Evolutionary conservation across 2,113 vertebrate species (phyloP).

Genomic region (Cavia aperea): DNA sequence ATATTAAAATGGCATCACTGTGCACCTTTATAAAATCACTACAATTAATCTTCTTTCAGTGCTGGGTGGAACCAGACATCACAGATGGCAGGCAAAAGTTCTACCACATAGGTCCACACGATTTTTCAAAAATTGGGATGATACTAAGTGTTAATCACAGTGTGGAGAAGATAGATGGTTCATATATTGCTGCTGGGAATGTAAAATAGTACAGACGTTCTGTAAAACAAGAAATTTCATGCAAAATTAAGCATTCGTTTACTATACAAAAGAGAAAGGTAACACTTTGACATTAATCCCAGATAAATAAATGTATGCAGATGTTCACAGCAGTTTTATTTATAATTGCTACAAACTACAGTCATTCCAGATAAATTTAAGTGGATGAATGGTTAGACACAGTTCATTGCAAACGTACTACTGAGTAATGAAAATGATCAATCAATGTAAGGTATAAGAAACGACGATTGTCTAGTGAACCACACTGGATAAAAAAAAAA

Average conservation of each 20-base stretch:
- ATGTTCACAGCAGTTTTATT: neutral
- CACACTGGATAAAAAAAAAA: neutral
- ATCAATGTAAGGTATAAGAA: neutral
- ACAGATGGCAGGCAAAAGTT: neutral
- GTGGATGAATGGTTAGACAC: neutral
- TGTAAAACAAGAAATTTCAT: neutral
- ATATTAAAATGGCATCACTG: neutral
- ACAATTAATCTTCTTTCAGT: no score
- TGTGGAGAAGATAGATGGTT: neutral
- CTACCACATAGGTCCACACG: neutral
- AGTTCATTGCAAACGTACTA: neutral
- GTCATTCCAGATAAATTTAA: neutral
- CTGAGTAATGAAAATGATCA: neutral
- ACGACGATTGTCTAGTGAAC: neutral
- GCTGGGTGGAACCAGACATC: neutral
- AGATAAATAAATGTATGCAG: neutral
- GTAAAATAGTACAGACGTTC: neutral
- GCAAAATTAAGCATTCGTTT: neutral
- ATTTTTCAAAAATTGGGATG: neutral
- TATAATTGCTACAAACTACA: neutral
- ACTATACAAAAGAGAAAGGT: neutral
- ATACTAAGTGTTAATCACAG: neutral
- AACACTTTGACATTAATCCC: neutral
- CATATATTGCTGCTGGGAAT: neutral
- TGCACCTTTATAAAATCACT: neutral